Conservation (phyloP, 2,888 invertebrate species). For the Rhagophthalmus giganteus region DNA sequence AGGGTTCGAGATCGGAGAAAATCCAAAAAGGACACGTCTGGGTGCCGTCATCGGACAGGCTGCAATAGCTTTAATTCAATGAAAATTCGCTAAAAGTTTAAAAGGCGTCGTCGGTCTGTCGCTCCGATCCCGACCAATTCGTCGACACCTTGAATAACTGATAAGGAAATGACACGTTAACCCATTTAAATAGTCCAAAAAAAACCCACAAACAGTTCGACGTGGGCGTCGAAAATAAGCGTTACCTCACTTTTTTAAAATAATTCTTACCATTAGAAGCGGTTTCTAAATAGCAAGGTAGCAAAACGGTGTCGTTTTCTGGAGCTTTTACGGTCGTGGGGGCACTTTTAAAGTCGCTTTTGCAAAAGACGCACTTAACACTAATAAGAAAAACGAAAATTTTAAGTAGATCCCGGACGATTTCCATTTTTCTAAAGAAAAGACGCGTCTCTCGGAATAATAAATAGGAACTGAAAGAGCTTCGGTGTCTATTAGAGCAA, state of each 20-base stretch:
- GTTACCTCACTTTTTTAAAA: background rate
- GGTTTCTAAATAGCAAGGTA: constrained; percentile 76
- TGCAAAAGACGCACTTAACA: constrained; percentile 12
- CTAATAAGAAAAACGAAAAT: constrained; percentile 15
- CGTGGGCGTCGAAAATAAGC: background rate
- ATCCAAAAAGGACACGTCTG: too few species aligned
- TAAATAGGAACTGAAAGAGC: constrained; percentile 27
- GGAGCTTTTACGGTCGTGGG: constrained; percentile 75
- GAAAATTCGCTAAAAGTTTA: too few species aligned
- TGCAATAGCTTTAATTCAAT: too few species aligned
- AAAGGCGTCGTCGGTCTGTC: too few species aligned
- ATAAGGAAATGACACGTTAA: background rate
- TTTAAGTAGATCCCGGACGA: constrained; percentile 10
- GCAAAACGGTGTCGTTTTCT: constrained; percentile 75
- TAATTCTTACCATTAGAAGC: constrained; percentile 59
- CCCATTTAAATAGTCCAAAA: too few species aligned
- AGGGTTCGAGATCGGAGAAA: too few species aligned
- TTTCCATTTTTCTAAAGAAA: background rate
- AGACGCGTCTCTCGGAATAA: constrained; percentile 14
- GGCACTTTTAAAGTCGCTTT: constrained; percentile 63
- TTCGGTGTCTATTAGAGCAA: constrained; percentile 22
- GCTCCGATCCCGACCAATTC: too few species aligned
- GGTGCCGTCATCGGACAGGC: too few species aligned
- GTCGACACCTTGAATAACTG: background rate
- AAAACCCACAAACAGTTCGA: background rate